These are phyloP conservation scores for Tribolium freemani DNA, from an alignment of 2,888 invertebrate species.

Conservation along the genomic window DNA sequence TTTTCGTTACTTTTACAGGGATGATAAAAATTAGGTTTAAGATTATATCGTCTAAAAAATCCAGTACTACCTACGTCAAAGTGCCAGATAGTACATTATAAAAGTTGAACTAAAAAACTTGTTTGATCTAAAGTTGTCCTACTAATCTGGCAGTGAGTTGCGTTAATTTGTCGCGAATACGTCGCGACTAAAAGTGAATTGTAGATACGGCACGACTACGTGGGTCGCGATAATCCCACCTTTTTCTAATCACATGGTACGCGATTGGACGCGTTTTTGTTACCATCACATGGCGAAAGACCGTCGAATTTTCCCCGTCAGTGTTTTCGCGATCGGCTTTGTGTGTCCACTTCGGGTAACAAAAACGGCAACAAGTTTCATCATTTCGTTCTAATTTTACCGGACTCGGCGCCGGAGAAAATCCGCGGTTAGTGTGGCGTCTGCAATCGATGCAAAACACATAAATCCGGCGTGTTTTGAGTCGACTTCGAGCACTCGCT, in stretches of 20 bases:
- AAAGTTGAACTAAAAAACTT: too few relatives aligned
- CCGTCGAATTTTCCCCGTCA: conserved; percentile 16
- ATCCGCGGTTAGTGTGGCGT: neutral
- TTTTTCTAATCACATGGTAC: conserved; percentile 53
- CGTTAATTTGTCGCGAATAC: neutral
- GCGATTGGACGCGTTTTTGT: conserved; percentile 51
- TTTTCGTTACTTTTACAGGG: too few relatives aligned
- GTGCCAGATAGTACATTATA: too few relatives aligned
- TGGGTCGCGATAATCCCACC: conserved; percentile 48
- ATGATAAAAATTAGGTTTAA: too few relatives aligned
- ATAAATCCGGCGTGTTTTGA: too few relatives aligned
- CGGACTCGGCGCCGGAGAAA: neutral
- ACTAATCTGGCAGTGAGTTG: too few relatives aligned
- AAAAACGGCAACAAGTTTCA: neutral
- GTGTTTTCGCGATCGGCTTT: neutral
- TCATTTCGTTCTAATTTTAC: neutral
- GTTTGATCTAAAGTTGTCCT: too few relatives aligned
- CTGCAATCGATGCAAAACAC: too few relatives aligned
- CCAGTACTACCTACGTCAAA: too few relatives aligned
- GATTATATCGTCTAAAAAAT: too few relatives aligned
- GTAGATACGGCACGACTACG: neutral
- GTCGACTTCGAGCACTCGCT: neutral
- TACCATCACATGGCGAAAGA: conserved; percentile 55
- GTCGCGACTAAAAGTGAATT: neutral
- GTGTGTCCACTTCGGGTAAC: neutral